Evolutionary conservation across 2,888 invertebrate species (phyloP).

Genomic region (Eupithecia subfuscata): DNA sequence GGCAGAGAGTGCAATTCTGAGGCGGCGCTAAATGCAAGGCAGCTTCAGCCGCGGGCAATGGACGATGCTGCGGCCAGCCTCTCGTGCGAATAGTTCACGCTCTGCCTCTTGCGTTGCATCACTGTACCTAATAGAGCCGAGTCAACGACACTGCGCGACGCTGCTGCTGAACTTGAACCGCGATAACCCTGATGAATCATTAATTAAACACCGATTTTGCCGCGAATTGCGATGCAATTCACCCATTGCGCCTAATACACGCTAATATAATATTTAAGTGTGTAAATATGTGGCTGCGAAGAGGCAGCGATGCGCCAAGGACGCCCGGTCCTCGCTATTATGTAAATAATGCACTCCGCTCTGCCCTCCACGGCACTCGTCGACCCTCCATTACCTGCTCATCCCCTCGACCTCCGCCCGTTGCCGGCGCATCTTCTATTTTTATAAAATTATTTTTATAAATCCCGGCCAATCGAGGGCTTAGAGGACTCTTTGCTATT

Average conservation of each 20-base stretch:
- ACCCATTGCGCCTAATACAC: slow-evolving; percentile 35
- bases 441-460: slow-evolving; percentile 15
- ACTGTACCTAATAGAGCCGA: slow-evolving; percentile 62
- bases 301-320: slow-evolving; percentile 66
- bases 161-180: slow-evolving; percentile 64
- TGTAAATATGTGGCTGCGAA: slow-evolving; percentile 47
- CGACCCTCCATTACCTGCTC: slow-evolving; percentile 50
- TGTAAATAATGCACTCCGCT: slow-evolving; percentile 70
- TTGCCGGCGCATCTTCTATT: slow-evolving; percentile 14
- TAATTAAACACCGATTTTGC: slow-evolving; percentile 47
- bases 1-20: slow-evolving; percentile 59
- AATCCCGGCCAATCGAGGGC: slow-evolving; percentile 1
- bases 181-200: slow-evolving; percentile 52
- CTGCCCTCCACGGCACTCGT: slow-evolving; percentile 50
- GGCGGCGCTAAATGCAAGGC: slow-evolving; percentile 55
- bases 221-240: slow-evolving; percentile 37
- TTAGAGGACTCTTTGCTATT: slow-evolving; percentile 2
- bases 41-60: slow-evolving; percentile 54
- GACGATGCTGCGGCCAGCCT: slow-evolving; percentile 52
- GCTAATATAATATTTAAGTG: slow-evolving; percentile 47
- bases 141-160: slow-evolving; percentile 73
- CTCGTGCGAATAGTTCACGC: slow-evolving; percentile 72
- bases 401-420: slow-evolving; percentile 46
- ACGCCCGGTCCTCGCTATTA: slow-evolving; percentile 71
- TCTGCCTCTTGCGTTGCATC: slow-evolving; percentile 70